Percentiles rank a stretch among this genome's conserved stretches.
Conservation (phyloP, 2,888 invertebrate genomes). For the Proisotoma minuta region DNA sequence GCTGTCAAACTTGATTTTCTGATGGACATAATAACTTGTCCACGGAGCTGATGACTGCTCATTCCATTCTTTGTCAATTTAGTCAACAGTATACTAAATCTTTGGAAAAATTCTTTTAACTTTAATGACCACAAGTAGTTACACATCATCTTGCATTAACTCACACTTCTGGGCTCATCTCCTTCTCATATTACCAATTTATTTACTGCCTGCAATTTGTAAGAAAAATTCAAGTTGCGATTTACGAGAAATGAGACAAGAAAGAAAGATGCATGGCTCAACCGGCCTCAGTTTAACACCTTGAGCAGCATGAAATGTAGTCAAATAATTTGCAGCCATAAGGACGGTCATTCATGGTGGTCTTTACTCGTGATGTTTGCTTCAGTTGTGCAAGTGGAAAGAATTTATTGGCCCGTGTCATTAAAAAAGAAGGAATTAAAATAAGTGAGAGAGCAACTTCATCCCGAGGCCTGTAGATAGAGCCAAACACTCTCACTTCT, state of each 20-base stretch:
- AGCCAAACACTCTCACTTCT: slow-evolving; percentile 39
- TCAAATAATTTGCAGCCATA: too few relatives aligned
- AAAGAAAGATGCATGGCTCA: too few relatives aligned
- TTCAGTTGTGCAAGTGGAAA: not conserved
- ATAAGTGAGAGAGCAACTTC: slow-evolving; percentile 19
- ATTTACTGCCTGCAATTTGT: slow-evolving; percentile 1
- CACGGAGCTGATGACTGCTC: not conserved
- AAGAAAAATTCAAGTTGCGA: too few relatives aligned
- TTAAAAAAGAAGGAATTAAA: slow-evolving; percentile 18
- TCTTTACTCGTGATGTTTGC: too few relatives aligned
- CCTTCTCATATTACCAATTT: slow-evolving; percentile 6
- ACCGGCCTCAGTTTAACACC: too few relatives aligned
- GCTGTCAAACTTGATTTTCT: slow-evolving; percentile 41
- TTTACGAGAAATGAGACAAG: too few relatives aligned
- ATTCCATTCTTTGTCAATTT: not conserved
- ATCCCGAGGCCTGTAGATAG: slow-evolving; percentile 41
- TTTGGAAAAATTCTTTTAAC: not conserved
- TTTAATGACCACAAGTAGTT: too few relatives aligned
- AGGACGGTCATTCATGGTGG: too few relatives aligned
- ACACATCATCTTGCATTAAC: too few relatives aligned
- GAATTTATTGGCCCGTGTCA: slow-evolving; percentile 8
- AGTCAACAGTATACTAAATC: not conserved
- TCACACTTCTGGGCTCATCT: not conserved
- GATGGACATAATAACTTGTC: not conserved
- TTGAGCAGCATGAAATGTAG: too few relatives aligned